Percentiles rank a stretch among this genome's conserved stretches.
Conservation (phyloP, 2,113 vertebrate species). For the Zosterops japonicus region DNA sequence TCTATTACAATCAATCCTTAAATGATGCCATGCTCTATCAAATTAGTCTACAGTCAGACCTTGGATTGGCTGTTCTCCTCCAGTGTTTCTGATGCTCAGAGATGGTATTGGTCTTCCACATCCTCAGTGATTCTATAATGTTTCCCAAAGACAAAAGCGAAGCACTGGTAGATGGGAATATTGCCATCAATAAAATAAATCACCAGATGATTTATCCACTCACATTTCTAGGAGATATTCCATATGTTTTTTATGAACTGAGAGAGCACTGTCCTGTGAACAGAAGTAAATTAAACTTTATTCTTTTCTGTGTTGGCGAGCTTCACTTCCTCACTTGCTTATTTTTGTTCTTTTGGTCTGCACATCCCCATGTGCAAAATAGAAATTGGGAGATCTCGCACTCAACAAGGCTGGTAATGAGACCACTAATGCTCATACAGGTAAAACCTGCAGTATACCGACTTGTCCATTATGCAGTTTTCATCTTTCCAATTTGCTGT, state of each 20-base stretch:
- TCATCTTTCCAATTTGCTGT: slow-evolving; percentile 17
- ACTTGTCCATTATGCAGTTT: slow-evolving; percentile 18
- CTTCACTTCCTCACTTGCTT: slow-evolving; percentile 9
- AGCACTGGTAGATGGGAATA: slow-evolving; percentile 33
- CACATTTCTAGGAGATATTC: slow-evolving; percentile 50
- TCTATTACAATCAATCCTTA: slow-evolving; percentile 29
- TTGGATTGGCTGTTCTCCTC: slow-evolving; percentile 13
- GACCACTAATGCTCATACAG: neutral
- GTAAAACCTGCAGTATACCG: slow-evolving; percentile 13
- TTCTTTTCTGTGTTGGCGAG: neutral
- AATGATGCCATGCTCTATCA: neutral
- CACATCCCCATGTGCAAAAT: neutral
- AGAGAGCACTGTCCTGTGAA: slow-evolving; percentile 14
- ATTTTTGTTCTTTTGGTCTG: slow-evolving; percentile 14
- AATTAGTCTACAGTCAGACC: slow-evolving; percentile 31
- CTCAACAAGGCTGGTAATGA: neutral
- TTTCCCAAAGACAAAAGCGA: neutral
- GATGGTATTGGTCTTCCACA: slow-evolving; percentile 8
- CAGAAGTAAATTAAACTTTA: slow-evolving; percentile 31
- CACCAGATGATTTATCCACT: slow-evolving; percentile 18
- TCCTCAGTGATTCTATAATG: slow-evolving; percentile 1
- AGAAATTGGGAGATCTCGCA: neutral
- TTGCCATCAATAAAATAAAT: slow-evolving; percentile 47
- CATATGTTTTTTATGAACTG: neutral
- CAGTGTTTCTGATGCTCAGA: slow-evolving; percentile 15